phyloP scores from a whole-genome alignment of 2,113 vertebrate species.

The Synodontis membranacea region DNA sequence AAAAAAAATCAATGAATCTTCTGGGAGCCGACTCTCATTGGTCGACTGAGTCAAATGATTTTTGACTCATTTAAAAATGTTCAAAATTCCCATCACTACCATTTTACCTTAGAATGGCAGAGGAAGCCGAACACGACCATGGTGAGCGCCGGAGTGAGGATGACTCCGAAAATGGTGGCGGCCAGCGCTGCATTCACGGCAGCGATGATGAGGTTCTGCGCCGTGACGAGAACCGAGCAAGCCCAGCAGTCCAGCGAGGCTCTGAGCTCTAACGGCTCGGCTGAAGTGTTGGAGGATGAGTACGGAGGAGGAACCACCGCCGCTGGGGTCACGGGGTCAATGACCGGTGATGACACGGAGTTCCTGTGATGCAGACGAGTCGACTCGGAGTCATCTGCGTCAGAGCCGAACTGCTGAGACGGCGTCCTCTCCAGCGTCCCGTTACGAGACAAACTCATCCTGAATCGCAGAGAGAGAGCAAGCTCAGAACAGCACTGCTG shows the following conservation, averaged over 20 bases:
- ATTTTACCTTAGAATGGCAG: conserved; percentile 84
- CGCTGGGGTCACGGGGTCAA: conserved; percentile 48
- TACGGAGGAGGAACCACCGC: conserved; percentile 75
- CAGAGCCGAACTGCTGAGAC: conserved; percentile 55
- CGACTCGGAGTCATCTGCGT: conserved; percentile 42
- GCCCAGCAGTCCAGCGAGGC: conserved; percentile 90
- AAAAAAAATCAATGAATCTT: background rate
- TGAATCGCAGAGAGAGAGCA: conserved; percentile 15
- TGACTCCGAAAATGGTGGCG: conserved; percentile 73
- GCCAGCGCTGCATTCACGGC: conserved; percentile 76
- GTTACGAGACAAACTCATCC: conserved; percentile 72
- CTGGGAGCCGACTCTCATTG: background rate
- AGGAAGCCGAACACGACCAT: conserved; percentile 86
- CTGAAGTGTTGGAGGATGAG: conserved; percentile 58
- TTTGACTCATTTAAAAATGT: background rate
- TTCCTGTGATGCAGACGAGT: conserved; percentile 50
- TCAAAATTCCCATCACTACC: background rate
- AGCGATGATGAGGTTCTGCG: conserved; percentile 83
- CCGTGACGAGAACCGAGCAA: conserved; percentile 85
- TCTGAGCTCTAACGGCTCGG: conserved; percentile 72
- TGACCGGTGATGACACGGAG: conserved; percentile 34
- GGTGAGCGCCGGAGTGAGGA: conserved; percentile 78
- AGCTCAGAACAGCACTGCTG: background rate
- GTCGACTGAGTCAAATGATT: background rate
- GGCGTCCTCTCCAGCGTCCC: conserved; percentile 70